A percentile compares a stretch with the other conserved stretches of the same genome.
Conservation (phyloP, 2,113 vertebrate genomes). For the Varanus komodoensis region DNA sequence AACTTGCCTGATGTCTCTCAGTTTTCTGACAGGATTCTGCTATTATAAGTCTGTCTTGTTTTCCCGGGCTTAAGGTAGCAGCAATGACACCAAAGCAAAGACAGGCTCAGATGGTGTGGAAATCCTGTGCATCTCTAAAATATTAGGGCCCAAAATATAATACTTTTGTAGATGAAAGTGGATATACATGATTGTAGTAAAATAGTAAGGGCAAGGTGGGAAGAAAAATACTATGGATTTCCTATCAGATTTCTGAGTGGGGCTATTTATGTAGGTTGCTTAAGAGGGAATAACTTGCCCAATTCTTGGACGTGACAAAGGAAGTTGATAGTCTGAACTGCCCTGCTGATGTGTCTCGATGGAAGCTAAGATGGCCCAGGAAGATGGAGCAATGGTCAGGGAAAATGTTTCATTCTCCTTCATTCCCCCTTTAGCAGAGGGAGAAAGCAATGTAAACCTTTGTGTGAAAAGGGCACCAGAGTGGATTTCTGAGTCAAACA, state of each 20-base stretch:
- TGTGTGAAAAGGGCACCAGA: background rate
- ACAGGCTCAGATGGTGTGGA: background rate
- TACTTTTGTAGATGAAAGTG: background rate
- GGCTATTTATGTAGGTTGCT: background rate
- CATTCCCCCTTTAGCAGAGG: background rate
- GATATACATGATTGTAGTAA: background rate
- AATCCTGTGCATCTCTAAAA: background rate
- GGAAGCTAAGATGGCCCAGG: background rate
- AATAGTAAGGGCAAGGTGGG: background rate
- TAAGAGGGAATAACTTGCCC: background rate
- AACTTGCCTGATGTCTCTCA: background rate
- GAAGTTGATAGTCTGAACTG: background rate
- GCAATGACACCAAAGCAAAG: background rate
- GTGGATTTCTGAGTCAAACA: no score
- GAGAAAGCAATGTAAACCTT: background rate
- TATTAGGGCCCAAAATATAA: background rate
- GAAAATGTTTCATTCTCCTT: background rate
- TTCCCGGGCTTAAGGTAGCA: background rate
- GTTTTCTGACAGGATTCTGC: background rate
- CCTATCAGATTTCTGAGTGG: background rate
- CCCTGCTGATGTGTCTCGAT: background rate
- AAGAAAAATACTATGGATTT: background rate
- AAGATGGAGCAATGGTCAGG: background rate
- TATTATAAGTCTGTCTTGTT: background rate
- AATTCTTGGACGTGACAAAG: background rate